Conservation (phyloP, 2,113 vertebrate genomes). For the Orycteropus afer region DNA sequence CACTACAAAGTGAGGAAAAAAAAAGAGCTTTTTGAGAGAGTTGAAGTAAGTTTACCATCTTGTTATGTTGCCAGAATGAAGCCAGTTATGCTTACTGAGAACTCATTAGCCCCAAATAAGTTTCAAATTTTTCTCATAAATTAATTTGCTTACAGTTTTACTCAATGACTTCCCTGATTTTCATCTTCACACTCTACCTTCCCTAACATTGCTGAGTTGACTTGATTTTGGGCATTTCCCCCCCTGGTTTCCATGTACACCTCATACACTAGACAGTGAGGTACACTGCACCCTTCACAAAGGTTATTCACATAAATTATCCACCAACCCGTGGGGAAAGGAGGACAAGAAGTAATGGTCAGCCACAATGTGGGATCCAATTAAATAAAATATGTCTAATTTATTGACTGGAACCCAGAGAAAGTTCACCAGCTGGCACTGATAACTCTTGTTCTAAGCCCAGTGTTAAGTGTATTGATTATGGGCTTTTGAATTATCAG, state of each 20-base stretch:
- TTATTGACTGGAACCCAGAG: neutral
- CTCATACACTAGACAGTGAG: constrained; percentile 82
- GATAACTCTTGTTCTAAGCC: neutral
- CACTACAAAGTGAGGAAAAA: neutral
- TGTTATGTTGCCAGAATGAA: neutral
- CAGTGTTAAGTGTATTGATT: neutral
- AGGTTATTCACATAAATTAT: constrained; percentile 86
- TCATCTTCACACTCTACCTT: constrained; percentile 76
- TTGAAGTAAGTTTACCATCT: neutral
- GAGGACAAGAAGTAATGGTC: neutral
- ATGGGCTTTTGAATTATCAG: neutral
- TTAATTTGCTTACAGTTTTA: neutral
- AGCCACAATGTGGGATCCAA: neutral
- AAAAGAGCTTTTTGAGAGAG: neutral
- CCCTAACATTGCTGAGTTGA: constrained; percentile 84
- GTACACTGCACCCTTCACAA: constrained; percentile 80
- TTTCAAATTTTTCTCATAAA: neutral
- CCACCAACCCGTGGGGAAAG: constrained; percentile 79
- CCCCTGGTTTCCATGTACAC: constrained; percentile 82
- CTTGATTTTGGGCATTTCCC: constrained; percentile 67
- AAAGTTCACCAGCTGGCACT: neutral
- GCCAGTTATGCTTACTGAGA: neutral
- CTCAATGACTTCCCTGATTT: neutral
- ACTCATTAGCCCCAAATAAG: neutral
- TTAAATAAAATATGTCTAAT: neutral